A percentile compares a stretch with the other conserved stretches of the same genome.
Evolutionary conservation across 92 coral and sea anemone genomes (phyloP).

Genomic region (Umimayanthus chanpuru): DNA sequence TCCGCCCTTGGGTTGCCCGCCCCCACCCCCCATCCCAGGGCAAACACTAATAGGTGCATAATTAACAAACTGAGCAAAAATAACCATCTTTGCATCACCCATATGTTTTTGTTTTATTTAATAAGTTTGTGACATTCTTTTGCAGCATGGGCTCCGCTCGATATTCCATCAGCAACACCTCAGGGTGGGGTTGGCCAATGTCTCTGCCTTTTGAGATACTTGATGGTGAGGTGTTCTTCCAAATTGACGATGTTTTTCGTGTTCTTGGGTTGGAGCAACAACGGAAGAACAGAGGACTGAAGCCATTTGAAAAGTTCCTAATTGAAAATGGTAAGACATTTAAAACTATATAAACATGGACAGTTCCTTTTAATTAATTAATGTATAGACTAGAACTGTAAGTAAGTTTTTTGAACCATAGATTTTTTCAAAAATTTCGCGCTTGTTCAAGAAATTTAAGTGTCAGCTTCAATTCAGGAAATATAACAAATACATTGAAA

Average conservation of each 20-base stretch:
- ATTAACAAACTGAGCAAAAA: no score
- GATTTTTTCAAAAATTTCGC: no score
- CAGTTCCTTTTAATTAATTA: background rate
- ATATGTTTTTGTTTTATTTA: no score
- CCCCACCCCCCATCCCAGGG: no score
- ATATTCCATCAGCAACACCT: background rate
- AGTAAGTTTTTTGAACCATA: no score
- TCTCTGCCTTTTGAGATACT: slow-evolving; percentile 17
- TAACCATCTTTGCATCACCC: no score
- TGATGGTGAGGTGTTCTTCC: slow-evolving; percentile 4
- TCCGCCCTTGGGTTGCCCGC: no score
- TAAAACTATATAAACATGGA: background rate
- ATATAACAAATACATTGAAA: no score
- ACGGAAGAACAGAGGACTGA: slow-evolving; percentile 19
- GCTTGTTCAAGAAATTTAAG: no score
- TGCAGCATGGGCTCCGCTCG: slow-evolving; percentile 17
- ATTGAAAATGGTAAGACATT: slow-evolving; percentile 6
- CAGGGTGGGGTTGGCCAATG: slow-evolving; percentile 35
- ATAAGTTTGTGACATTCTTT: background rate
- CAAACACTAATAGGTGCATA: no score
- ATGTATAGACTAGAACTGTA: no score
- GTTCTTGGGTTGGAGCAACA: slow-evolving; percentile 19
- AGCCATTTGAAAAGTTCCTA: background rate
- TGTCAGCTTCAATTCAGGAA: no score
- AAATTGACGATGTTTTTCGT: background rate